These are phyloP conservation scores for Neotragus moschatus DNA, from an alignment of 2,113 vertebrate species.

Conservation along the genomic window DNA sequence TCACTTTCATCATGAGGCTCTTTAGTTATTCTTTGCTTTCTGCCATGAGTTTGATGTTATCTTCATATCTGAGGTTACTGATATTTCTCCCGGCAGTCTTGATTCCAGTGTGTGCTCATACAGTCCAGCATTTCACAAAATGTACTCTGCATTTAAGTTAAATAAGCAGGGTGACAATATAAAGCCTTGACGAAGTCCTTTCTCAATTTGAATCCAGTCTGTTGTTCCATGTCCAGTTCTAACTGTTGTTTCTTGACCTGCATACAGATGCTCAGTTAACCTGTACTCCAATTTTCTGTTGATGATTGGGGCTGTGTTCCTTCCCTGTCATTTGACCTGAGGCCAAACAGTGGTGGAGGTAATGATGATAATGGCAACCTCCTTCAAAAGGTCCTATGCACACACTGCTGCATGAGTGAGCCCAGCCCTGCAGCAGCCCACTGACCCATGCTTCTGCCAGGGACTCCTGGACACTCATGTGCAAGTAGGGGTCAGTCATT, in stretches of 20 bases:
- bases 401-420: neutral
- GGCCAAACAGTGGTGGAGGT: neutral
- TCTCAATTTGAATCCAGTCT: neutral
- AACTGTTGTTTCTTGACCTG: neutral
- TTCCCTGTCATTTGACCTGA: neutral
- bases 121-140: neutral
- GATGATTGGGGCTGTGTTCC: neutral
- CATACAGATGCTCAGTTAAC: neutral
- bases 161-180: neutral
- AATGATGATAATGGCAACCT: neutral
- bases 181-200: neutral
- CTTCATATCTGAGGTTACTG: neutral
- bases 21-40: neutral
- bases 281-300: neutral
- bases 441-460: neutral
- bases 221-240: neutral
- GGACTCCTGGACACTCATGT: neutral
- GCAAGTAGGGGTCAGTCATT: neutral
- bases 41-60: neutral
- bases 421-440: neutral
- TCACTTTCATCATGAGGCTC: neutral
- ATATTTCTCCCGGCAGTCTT: neutral
- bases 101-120: neutral
- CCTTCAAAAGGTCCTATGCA: neutral
- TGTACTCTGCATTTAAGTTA: neutral